Evolutionary conservation across 1,140 invertebrate genomes (phyloP).

Genomic region (Pissodes strobi): DNA sequence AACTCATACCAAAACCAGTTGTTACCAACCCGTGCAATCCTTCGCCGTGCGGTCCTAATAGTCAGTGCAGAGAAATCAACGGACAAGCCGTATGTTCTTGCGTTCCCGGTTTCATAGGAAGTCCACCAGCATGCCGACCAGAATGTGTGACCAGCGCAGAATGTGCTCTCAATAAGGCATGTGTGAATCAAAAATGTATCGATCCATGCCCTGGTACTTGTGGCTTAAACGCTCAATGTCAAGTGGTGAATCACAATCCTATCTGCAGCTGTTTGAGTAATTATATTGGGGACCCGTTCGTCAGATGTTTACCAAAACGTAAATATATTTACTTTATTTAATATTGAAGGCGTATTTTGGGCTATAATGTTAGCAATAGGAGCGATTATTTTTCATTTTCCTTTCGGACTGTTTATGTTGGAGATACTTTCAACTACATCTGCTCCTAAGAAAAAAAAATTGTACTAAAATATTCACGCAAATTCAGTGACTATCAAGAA

Average conservation of each 20-base stretch:
- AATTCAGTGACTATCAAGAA: too few relatives aligned
- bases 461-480: too few relatives aligned
- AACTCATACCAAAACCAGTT: constrained; percentile 53
- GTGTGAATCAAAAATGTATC: constrained; percentile 70
- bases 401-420: too few relatives aligned
- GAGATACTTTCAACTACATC: too few relatives aligned
- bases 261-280: constrained; percentile 72
- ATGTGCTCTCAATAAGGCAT: constrained; percentile 66
- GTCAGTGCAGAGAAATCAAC: constrained; percentile 68
- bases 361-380: not conserved
- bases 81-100: constrained; percentile 71
- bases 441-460: too few relatives aligned
- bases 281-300: constrained; percentile 74
- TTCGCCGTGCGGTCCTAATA: constrained; percentile 72
- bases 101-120: constrained; percentile 67
- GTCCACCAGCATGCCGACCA: constrained; percentile 68
- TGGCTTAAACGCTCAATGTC: constrained; percentile 66
- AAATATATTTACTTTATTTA: constrained; percentile 35
- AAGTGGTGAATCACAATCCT: constrained; percentile 67
- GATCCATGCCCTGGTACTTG: constrained; percentile 73
- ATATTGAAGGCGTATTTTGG: not conserved
- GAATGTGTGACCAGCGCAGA: constrained; percentile 71
- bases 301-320: constrained; percentile 61
- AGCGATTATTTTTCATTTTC: too few relatives aligned
- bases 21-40: constrained; percentile 66